Base-by-base conservation (phyloP, 2,888 invertebrate species). In the Pollenia labialis region DNA sequence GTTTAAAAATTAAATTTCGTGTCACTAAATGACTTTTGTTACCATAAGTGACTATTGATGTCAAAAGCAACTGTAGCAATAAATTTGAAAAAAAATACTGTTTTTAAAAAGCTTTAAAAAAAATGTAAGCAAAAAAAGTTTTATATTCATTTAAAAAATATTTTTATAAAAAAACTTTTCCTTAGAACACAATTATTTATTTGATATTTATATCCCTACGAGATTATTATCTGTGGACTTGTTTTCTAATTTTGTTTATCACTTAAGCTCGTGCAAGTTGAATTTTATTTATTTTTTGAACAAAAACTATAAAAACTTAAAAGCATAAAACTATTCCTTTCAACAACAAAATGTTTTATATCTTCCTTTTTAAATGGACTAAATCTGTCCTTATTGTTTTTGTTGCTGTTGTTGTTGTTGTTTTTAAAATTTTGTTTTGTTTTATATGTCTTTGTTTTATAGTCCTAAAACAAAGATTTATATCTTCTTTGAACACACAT, bases 401-500 rank as follows among this genome's bases (percentile, higher is more conserved):
- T 71, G 50, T 71, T 40, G 12, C 46, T 62, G 3, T 58, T 44
- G 40, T 71, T 71, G 50, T 71, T 40, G 12, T 54, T 62, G 3
- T 58, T 44, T 48, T 58, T 68, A n/a, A 44, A 66, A 32, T 12
- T 42, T 44, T n/a, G 16, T 54, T 52, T 60, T 42, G 11, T 46
- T 12, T 48, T 62, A n/a, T 52, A 18, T 4, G 48, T 54, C 52
- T 64, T 72, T 66, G 42, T 81, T 68, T 82, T 16, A 76, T 82
- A 75, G 75, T 60, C 75, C 64, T 71, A 16, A 77, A 76, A 81
- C 11, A 77, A 83, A 71, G 64, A 77, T 83, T 83, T 83, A 71
- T 76, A 69, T 62, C 75, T 62, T 10, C 75, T 62, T 10, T 18
- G 18, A 48, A 66, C 7, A 75, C 44, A 54, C 42, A 60, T 69